These are phyloP conservation scores for Syngnathus typhle DNA, from an alignment of 2,113 vertebrate genomes.

Conservation along the genomic window DNA sequence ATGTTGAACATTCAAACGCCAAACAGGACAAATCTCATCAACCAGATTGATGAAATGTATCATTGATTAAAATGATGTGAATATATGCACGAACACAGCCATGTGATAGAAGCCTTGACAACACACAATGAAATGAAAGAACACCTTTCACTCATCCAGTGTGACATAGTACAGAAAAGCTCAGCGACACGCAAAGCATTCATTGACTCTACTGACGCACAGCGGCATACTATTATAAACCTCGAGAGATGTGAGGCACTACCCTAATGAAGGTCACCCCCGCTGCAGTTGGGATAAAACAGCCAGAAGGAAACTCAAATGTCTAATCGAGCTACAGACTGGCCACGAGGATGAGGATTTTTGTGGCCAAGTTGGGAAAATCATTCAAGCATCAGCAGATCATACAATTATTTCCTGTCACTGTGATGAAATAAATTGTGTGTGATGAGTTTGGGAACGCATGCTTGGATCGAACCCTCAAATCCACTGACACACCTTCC, in stretches of 20 bases:
- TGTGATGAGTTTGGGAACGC: not conserved
- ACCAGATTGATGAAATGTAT: too few species aligned
- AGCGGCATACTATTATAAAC: conserved; percentile 55
- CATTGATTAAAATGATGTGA: conserved; percentile 15
- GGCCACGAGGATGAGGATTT: conserved; percentile 10
- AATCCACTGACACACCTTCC: not conserved
- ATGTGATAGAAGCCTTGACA: conserved; percentile 13
- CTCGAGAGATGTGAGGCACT: conserved; percentile 46
- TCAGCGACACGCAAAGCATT: conserved; percentile 17
- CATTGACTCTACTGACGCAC: conserved; percentile 33
- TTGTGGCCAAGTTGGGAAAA: not conserved
- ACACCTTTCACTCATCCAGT: conserved; percentile 23
- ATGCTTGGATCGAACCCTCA: too few species aligned
- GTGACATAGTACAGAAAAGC: conserved; percentile 26
- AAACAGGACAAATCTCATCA: too few species aligned
- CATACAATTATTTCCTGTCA: not conserved
- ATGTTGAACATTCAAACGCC: too few species aligned
- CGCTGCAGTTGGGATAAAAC: conserved; percentile 35
- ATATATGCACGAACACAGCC: conserved; percentile 4
- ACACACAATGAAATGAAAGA: conserved; percentile 33
- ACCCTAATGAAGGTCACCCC: conserved; percentile 55
- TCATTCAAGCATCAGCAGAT: not conserved
- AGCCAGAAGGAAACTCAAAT: conserved; percentile 34
- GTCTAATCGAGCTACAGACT: conserved; percentile 31
- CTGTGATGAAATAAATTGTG: not conserved